Base-by-base conservation (phyloP, 2,797 vertebrate genomes). In the Adrianichthys oophorus region DNA sequence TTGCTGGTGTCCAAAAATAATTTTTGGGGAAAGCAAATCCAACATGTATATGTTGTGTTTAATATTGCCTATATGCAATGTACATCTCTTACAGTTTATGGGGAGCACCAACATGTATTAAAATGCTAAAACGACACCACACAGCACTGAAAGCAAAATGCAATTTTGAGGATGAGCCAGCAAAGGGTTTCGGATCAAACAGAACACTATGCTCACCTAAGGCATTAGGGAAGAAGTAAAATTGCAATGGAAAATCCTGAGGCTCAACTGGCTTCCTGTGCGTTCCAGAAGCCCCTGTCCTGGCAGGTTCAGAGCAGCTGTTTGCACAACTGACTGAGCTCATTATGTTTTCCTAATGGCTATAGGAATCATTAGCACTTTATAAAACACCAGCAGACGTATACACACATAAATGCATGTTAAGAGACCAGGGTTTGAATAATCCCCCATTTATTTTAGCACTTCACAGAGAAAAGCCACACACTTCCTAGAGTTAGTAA, bases 241-340 rank as follows among this genome's bases (percentile, higher is more conserved):
- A 72, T 70, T 41, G 26, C 50, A 80, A 55, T 18, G 41, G 56
- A 58, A 62, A 76, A 75, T 72, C 65, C 56, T 52, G 65, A 42
- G 74, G 67, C 74, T 59, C 68, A 45, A 15, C 15, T 0, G 32
- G 65, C 56, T 75, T 78, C 70, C 71, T 77, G 65, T 65, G 58
- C 56, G 49, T 74, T 83, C 67, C 69, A 26, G 2, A 12, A 67
- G 57, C 16, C 74, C 62, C 60, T 82, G 81, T 83, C 66, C 59
- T 50, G 40, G 79, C 86, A 89, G 60, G 85, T 78, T 70, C 15
- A 15, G 52, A 86, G 79, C 85, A 87, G 85, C 80, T 89, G 63
- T 80, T 71, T 68, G 62, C 62, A 78, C 81, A 85, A 72, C 74
- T 87, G 70, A 83, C 46, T 82, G 72, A 80, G 24, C 74, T 72